Evolutionary conservation across 1,140 invertebrate genomes (phyloP).

Genomic region (Zaprionus nigranus): DNA sequence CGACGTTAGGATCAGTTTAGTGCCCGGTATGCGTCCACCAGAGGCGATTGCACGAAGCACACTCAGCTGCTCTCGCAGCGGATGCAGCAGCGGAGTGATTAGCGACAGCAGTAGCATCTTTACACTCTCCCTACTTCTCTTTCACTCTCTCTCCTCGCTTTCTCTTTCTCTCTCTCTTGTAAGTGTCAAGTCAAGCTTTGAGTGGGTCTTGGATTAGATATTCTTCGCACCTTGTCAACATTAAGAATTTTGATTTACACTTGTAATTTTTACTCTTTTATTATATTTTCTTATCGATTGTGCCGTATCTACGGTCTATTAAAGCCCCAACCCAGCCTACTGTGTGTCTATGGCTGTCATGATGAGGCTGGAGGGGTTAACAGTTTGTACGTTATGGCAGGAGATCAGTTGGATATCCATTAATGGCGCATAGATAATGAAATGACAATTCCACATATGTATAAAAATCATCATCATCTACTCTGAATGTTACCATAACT

Average conservation of each 20-base stretch:
- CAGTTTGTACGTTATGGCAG: neutral
- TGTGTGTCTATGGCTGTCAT: neutral
- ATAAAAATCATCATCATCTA: too few species aligned
- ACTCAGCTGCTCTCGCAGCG: conserved; percentile 4
- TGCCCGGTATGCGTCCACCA: conserved; percentile 26
- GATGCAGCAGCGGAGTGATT: conserved; percentile 18
- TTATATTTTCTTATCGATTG: neutral
- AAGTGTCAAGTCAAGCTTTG: too few species aligned
- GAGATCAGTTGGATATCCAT: neutral
- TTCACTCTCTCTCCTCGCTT: neutral
- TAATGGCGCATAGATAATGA: too few species aligned
- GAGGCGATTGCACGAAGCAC: conserved; percentile 13
- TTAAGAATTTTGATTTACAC: neutral
- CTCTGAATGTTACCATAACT: too few species aligned
- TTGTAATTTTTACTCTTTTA: neutral
- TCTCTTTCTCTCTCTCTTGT: neutral
- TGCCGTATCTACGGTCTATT: neutral
- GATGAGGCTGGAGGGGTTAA: neutral
- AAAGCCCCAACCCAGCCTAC: neutral
- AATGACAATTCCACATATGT: too few species aligned
- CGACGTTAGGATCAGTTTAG: conserved; percentile 24
- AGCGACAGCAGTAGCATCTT: conserved; percentile 8
- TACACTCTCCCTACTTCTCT: neutral
- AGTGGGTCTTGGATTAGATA: neutral
- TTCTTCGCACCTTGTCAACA: neutral